These are phyloP conservation scores for Andinoacara biseriatus DNA, from an alignment of 2,113 vertebrate species.

Conservation along the genomic window DNA sequence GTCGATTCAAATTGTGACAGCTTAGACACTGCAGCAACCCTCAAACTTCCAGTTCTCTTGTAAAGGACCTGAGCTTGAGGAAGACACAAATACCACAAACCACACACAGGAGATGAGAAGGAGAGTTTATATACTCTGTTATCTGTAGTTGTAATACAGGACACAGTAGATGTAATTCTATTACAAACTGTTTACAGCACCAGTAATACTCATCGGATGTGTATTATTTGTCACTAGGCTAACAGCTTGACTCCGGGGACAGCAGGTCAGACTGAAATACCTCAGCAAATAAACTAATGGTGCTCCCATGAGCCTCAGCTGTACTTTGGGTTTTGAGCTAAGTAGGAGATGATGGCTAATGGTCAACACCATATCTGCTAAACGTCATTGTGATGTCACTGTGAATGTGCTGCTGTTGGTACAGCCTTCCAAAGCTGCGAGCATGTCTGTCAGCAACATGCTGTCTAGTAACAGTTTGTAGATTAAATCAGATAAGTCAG, in stretches of 20 bases:
- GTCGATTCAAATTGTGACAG: neutral
- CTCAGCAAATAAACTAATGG: constrained; percentile 7
- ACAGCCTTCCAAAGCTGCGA: neutral
- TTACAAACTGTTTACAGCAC: neutral
- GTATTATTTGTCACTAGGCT: neutral
- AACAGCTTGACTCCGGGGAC: neutral
- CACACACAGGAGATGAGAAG: neutral
- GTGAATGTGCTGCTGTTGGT: neutral
- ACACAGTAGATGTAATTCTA: neutral
- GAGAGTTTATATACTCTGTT: neutral
- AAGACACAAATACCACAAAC: neutral
- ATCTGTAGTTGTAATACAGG: neutral
- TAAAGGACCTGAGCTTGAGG: neutral
- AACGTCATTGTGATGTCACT: neutral
- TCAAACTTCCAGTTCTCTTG: neutral
- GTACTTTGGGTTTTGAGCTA: neutral
- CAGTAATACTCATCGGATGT: neutral
- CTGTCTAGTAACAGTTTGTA: neutral
- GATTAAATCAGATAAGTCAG: neutral
- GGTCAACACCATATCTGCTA: neutral
- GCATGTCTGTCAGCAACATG: neutral
- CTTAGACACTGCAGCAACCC: neutral
- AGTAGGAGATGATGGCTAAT: neutral
- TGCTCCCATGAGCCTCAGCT: neutral
- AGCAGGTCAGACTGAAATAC: neutral